Evolutionary conservation across 1,140 invertebrate species (phyloP).

Genomic region (Cherax destructor): DNA sequence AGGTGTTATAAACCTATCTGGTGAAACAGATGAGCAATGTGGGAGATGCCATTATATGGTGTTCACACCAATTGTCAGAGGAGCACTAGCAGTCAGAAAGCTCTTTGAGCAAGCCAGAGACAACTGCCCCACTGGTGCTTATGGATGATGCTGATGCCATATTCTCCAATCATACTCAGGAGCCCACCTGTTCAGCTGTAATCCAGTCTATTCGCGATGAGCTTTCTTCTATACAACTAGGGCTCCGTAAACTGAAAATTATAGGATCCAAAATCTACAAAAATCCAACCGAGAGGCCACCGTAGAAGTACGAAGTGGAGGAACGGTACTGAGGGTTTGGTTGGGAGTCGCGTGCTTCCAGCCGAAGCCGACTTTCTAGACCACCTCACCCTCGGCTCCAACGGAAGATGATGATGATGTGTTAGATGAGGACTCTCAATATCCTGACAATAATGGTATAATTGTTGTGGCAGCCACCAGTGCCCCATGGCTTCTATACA

Average conservation of each 20-base stretch:
- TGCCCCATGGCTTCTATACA: constrained; percentile 68
- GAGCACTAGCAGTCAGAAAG: constrained; percentile 57
- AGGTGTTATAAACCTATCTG: constrained; percentile 71
- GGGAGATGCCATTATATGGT: constrained; percentile 71
- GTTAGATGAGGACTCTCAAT: constrained; percentile 52
- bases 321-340: neutral
- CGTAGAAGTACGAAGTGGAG: constrained; percentile 9
- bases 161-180: constrained; percentile 65
- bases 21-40: constrained; percentile 72
- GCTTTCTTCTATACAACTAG: constrained; percentile 66
- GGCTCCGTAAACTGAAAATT: constrained; percentile 70
- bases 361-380: constrained; percentile 23
- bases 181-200: constrained; percentile 5
- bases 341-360: constrained; percentile 47
- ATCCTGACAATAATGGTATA: constrained; percentile 71
- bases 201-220: constrained; percentile 67
- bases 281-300: constrained; percentile 52
- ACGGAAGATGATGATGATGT: constrained; percentile 55
- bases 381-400: constrained; percentile 32
- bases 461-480: constrained; percentile 71
- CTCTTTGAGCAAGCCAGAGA: constrained; percentile 65
- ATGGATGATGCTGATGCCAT: constrained; percentile 71
- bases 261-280: constrained; percentile 62
- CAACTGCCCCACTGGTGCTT: constrained; percentile 70
- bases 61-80: constrained; percentile 68